Base-by-base conservation (phyloP, 2,797 vertebrate genomes). In the Gymnodraco acuticeps region DNA sequence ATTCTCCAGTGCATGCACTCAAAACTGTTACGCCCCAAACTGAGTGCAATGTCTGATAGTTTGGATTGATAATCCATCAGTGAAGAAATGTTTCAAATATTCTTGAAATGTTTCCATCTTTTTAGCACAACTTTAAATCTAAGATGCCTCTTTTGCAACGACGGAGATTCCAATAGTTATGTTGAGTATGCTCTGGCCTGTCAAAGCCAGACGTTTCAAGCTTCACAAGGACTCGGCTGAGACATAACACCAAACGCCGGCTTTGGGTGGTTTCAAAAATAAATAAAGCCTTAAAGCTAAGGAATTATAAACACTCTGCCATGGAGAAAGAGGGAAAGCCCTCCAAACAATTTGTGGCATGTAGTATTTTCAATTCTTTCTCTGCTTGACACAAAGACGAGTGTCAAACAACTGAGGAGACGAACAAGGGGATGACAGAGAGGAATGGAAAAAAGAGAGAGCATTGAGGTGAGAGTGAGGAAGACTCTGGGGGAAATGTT, bases 301-400 rank as follows among this genome's bases (percentile, higher is more conserved):
- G 89, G 93, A 93, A 94, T 93, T 90, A 90, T 90, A 94, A 94
- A 93, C 93, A 94, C 4, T 31, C 73, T 80, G 86, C 81, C 70
- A 69, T 17, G 52, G 87, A 84, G 82, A 87, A 76, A 77, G 80
- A 88, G 66, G 74, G 72, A 88, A 86, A 90, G 79, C 78, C 66
- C 58, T 82, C 67, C 33, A 62, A 93, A 88, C 92, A 83, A 92
- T 93, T 81, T 91, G 85, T 86, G 94, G 92, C 88, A 94, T 93
- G 93, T 88, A 72, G 80, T 88, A 93, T 92, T 94, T 95, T 94
- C 85, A 92, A 84, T 88, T 91, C 91, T 92, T 92, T 92, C 95
- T 95, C 94, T 90, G 78, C 89, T 54, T 48, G 87, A 91, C 91
- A 97, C 96, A 97, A 97, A 98, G 95, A 93, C 93, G 82, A 91